phyloP scores from a whole-genome alignment of 2,113 vertebrate species.

The Orientallactaga bullata region DNA sequence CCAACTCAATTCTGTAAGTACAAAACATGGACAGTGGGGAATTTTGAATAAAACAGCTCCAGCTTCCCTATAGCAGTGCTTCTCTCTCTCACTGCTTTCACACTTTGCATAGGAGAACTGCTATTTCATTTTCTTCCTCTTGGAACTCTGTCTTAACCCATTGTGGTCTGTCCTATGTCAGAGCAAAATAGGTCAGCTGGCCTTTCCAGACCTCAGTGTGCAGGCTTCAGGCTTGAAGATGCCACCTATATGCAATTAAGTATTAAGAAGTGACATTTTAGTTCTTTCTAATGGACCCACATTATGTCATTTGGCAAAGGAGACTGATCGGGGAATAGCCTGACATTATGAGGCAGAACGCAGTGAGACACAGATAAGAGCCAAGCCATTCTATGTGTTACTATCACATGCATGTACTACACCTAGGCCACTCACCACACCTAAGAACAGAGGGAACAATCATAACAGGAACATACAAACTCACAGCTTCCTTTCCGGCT shows the following conservation, averaged over 20 bases:
- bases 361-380: neutral
- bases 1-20: neutral
- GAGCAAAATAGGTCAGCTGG: neutral
- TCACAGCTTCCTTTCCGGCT: neutral
- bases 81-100: neutral
- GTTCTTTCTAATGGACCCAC: neutral
- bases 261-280: neutral
- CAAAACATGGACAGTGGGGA: neutral
- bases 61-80: neutral
- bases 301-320: slow-evolving; percentile 19
- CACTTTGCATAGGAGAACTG: neutral
- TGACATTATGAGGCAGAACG: neutral
- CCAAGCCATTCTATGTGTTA: neutral
- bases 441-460: neutral
- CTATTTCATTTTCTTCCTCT: neutral
- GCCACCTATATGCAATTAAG: neutral
- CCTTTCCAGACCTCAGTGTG: neutral
- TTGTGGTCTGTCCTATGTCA: neutral
- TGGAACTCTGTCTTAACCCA: neutral
- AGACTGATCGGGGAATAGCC: neutral
- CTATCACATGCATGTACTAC: neutral
- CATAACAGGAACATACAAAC: neutral
- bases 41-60: neutral
- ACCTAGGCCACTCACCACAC: neutral
- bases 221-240: neutral